A percentile compares a stretch with the other conserved stretches of the same genome.
These are phyloP conservation scores for Lepidurus packardi DNA, from an alignment of 1,140 invertebrate genomes.

Conservation along the genomic window DNA sequence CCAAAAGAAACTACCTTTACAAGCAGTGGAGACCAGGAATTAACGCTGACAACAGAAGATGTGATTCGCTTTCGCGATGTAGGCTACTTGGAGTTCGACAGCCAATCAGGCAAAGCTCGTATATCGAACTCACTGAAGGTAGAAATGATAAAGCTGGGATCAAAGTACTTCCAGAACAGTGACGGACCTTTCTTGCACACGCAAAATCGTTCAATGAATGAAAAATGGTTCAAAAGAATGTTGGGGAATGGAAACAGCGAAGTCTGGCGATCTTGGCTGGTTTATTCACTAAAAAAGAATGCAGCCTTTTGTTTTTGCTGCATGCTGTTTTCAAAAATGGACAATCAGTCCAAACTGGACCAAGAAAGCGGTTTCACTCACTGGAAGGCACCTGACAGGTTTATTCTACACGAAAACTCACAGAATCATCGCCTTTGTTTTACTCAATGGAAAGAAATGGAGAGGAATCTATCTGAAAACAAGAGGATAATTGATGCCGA, in stretches of 20 bases:
- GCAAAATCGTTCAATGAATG: neutral
- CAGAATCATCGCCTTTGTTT: neutral
- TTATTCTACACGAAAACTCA: neutral
- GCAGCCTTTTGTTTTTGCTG: neutral
- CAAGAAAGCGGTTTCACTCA: neutral
- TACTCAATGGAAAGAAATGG: no score
- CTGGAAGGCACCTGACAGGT: neutral
- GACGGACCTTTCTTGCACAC: neutral
- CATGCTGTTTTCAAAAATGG: neutral
- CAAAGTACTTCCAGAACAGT: neutral
- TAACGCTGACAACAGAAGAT: neutral
- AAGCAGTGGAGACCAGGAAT: neutral
- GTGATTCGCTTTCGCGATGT: neutral
- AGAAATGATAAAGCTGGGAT: neutral
- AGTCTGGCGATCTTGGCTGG: conserved; percentile 3
- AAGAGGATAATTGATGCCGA: no score
- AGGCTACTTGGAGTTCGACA: neutral
- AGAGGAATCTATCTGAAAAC: no score
- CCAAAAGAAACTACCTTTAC: neutral
- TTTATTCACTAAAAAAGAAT: neutral
- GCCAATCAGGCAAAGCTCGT: neutral
- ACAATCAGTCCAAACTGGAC: neutral
- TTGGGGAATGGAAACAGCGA: neutral
- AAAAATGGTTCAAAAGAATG: neutral
- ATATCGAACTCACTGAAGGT: neutral